Base-by-base conservation (phyloP, 2,888 invertebrate species). In the Luffia ferchaultella region DNA sequence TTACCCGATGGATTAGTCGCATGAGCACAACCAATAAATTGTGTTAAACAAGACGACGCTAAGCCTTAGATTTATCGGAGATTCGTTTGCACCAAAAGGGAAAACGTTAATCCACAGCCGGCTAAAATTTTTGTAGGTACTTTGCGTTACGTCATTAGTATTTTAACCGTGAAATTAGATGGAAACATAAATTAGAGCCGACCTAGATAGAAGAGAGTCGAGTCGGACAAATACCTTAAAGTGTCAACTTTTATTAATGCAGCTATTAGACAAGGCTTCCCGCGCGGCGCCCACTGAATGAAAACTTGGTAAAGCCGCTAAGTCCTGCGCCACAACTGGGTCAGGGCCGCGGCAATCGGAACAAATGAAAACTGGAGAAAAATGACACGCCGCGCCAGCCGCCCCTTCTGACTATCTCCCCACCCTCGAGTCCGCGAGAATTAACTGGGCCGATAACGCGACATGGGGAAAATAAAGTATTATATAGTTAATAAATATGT, bases 361-460 rank as follows among this genome's bases (percentile, higher is more conserved):
- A 59, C 56, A 49, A 43, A 42, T 42, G 42, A 54, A 62, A 60
- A 60, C 60, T 52, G 46, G 49, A 19, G 45, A 60, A 62, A 49
- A 47, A 66, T 30, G 30, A 30, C 30, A 30, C 30, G 30, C 30
- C 30, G 30, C 12, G 3, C 30, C n/a, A n/a, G n/a, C n/a, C 12
- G 5, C 30, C 30, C 30, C 30, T 30, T 30, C 12, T 3, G 30
- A 59, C 58, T 63, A 60, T 60, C 61, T 61, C 55, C 59, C 56
- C 55, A 20, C 18, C 51, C 30, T 58, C 56, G 40, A 56, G 56
- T 57, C 57, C 55, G 57, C 55, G 63, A 60, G 59, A 63, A 67
- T 70, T 70, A 70, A 69, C 68, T 70, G 71, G 62, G 66, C 69
- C 60, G 65, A 70, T 61, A 62, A 62, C 46, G 43, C 43, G 20